Conservation (phyloP, 2,113 vertebrate species). For the Centrocercus urophasianus region DNA sequence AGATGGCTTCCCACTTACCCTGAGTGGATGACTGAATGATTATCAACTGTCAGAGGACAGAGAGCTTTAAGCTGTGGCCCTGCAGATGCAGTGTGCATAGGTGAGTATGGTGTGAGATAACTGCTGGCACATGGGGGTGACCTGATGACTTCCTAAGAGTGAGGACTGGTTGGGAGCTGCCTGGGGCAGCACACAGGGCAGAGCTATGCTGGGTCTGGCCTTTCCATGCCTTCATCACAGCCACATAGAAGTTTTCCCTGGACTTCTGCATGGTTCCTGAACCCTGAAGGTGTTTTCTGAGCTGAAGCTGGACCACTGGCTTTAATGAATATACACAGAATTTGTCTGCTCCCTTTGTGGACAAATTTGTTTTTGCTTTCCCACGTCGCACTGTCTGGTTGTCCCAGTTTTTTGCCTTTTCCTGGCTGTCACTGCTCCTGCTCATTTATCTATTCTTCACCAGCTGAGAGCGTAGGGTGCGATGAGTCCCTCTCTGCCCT, state of each 20-base stretch:
- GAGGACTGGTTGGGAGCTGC: too few species aligned
- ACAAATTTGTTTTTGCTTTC: too few species aligned
- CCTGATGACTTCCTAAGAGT: neutral
- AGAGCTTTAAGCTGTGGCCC: neutral
- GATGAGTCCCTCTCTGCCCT: too few species aligned
- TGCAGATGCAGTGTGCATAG: fast-evolving
- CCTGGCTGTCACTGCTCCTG: neutral
- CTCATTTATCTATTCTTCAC: fast-evolving
- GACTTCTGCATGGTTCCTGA: neutral
- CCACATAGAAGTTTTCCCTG: neutral
- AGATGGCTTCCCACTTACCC: neutral
- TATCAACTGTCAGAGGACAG: neutral
- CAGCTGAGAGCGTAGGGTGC: neutral
- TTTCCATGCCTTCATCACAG: neutral
- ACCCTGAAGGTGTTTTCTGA: neutral
- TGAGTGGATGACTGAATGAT: too few species aligned
- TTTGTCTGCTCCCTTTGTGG: neutral
- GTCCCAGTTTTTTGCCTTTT: neutral
- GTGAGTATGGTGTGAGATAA: fast-evolving
- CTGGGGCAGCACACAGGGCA: too few species aligned
- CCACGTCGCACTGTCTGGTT: fast-evolving
- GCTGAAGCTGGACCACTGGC: neutral
- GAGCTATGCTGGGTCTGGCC: neutral
- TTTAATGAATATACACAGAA: neutral
- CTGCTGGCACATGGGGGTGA: fast-evolving